These are phyloP conservation scores for Amphiprion clarkii DNA, from an alignment of 2,797 vertebrate species.

Conservation along the genomic window DNA sequence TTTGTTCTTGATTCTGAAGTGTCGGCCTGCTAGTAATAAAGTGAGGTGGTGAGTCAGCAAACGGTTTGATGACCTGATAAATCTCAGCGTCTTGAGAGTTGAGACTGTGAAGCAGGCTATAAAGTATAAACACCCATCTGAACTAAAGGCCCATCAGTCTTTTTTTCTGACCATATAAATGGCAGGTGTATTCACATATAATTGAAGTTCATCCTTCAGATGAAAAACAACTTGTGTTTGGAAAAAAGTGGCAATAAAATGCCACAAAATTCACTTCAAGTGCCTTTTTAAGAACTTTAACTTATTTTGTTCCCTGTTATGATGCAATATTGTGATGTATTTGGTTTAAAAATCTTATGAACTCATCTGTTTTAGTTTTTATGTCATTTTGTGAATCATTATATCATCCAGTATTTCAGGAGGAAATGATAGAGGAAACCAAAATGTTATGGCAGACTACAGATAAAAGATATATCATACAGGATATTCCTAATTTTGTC, in stretches of 20 bases:
- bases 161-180: constrained; percentile 13
- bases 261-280: not conserved
- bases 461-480: not conserved
- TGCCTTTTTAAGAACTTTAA: not conserved
- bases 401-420: not conserved
- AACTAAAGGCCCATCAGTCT: constrained; percentile 30
- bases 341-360: not conserved
- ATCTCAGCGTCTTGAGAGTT: constrained; percentile 43
- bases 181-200: constrained; percentile 24
- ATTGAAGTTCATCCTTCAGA: constrained; percentile 32
- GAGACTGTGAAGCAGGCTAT: constrained; percentile 34
- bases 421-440: not conserved
- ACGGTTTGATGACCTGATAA: constrained; percentile 46
- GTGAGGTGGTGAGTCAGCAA: constrained; percentile 62
- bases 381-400: not conserved
- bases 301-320: not conserved
- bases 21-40: constrained; percentile 40
- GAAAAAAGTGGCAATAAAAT: not conserved
- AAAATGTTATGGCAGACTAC: not conserved
- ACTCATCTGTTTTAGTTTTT: not conserved
- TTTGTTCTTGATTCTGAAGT: constrained; percentile 34
- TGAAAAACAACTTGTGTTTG: constrained; percentile 19
- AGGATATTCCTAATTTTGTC: not conserved
- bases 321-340: not conserved
- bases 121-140: constrained; percentile 42